These are phyloP conservation scores for Eumerus sabulonum DNA, from an alignment of 2,888 invertebrate species.

Conservation along the genomic window DNA sequence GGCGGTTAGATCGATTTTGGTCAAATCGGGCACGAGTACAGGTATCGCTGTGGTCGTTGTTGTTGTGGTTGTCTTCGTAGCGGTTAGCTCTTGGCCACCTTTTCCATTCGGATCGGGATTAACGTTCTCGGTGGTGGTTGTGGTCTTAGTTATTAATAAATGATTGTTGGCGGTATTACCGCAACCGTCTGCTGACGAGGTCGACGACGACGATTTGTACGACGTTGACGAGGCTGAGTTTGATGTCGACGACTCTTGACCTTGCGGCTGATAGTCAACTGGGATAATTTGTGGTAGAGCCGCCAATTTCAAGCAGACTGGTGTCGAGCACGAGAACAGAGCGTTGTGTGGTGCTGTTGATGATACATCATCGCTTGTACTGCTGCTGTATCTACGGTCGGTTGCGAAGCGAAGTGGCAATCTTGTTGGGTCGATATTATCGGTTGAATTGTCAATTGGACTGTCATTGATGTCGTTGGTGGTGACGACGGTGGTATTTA, in stretches of 20 bases:
- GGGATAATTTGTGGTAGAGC: constrained; percentile 69
- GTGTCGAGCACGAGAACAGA: constrained; percentile 71
- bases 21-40: constrained; percentile 74
- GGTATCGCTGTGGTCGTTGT: constrained; percentile 64
- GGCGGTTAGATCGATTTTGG: constrained; percentile 74
- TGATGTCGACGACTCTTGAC: constrained; percentile 66
- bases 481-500: constrained; percentile 24
- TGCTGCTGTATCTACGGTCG: constrained; percentile 46
- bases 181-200: constrained; percentile 39
- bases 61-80: constrained; percentile 60
- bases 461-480: constrained; percentile 29
- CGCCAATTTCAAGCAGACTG: constrained; percentile 70
- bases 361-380: constrained; percentile 46
- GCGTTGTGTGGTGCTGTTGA: constrained; percentile 78
- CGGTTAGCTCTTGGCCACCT: constrained; percentile 61
- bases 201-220: constrained; percentile 71
- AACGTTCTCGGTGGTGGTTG: constrained; percentile 65
- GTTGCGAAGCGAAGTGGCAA: constrained; percentile 4
- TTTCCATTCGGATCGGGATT: constrained; percentile 63
- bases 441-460: constrained; percentile 52
- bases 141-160: constrained; percentile 60
- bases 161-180: constrained; percentile 40
- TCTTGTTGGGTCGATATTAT: constrained; percentile 33
- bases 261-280: constrained; percentile 53
- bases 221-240: constrained; percentile 60